Evolutionary conservation across 2,797 vertebrate species (phyloP).

Genomic region (Cuculus canorus): DNA sequence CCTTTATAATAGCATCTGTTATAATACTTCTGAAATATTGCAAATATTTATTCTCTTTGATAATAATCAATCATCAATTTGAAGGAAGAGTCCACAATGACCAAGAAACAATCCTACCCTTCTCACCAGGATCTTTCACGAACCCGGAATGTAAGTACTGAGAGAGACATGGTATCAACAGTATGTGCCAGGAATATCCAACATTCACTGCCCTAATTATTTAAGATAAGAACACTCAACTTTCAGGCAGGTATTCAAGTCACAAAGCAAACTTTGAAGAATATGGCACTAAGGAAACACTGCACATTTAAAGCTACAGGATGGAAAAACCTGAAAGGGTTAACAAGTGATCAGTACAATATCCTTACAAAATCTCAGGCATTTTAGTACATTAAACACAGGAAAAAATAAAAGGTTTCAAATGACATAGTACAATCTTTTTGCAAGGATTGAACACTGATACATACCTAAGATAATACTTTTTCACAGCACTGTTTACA

Average conservation of each 20-base stretch:
- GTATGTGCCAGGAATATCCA: constrained; percentile 57
- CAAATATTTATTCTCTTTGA: constrained; percentile 21
- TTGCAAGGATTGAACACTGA: neutral
- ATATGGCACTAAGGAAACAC: neutral
- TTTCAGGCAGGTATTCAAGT: constrained; percentile 19
- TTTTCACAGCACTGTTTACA: constrained; percentile 74
- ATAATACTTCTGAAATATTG: neutral
- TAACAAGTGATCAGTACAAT: neutral
- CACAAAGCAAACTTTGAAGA: constrained; percentile 3
- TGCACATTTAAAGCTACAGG: neutral
- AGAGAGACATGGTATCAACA: neutral
- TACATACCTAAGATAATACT: neutral
- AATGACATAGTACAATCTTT: neutral
- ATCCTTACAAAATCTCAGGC: neutral
- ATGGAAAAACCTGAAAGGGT: neutral
- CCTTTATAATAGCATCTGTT: neutral
- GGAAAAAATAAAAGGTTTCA: neutral
- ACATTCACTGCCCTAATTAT: neutral
- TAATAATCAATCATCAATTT: neutral
- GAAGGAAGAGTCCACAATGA: constrained; percentile 1
- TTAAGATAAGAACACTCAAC: constrained; percentile 33
- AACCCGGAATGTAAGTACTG: constrained; percentile 19
- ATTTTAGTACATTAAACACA: neutral
- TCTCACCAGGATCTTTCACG: constrained; percentile 6
- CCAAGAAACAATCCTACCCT: constrained; percentile 3